Percentiles rank a stretch among this genome's conserved stretches.
Conservation (phyloP, 2,888 invertebrate genomes). For the Morpho deidamia region DNA sequence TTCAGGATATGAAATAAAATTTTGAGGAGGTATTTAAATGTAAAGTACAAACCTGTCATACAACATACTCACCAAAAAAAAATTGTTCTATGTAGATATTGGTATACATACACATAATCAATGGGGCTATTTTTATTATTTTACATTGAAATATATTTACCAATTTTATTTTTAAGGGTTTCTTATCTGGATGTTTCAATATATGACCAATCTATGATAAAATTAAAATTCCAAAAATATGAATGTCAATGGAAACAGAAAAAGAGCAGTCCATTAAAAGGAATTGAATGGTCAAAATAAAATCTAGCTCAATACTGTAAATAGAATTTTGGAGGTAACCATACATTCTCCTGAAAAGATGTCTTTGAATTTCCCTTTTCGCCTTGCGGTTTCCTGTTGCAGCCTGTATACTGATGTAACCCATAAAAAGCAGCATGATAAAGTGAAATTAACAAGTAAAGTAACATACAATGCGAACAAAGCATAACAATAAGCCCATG, state of each 20-base stretch:
- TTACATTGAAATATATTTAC: too few species aligned
- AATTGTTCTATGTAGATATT: too few species aligned
- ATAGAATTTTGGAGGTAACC: constrained; percentile 76
- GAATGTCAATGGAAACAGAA: constrained; percentile 5
- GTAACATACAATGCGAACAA: constrained; percentile 64
- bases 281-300: constrained; percentile 24
- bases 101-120: too few species aligned
- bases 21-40: too few species aligned
- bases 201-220: not conserved
- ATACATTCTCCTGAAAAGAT: constrained; percentile 91
- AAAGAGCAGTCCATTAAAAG: constrained; percentile 14
- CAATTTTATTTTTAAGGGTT: not conserved
- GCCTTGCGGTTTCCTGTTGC: constrained; percentile 87
- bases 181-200: not conserved
- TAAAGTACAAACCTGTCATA: too few species aligned
- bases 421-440: constrained; percentile 82
- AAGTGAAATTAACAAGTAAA: constrained; percentile 75
- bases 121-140: too few species aligned
- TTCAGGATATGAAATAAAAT: too few species aligned
- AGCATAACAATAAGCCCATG: constrained; percentile 67
- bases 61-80: too few species aligned
- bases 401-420: constrained; percentile 86
- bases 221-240: constrained; percentile 1
- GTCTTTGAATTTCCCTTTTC: constrained; percentile 91
- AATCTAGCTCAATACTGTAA: constrained; percentile 70